These are phyloP conservation scores for Xiphophorus couchianus DNA, from an alignment of 2,113 vertebrate genomes.

Conservation along the genomic window DNA sequence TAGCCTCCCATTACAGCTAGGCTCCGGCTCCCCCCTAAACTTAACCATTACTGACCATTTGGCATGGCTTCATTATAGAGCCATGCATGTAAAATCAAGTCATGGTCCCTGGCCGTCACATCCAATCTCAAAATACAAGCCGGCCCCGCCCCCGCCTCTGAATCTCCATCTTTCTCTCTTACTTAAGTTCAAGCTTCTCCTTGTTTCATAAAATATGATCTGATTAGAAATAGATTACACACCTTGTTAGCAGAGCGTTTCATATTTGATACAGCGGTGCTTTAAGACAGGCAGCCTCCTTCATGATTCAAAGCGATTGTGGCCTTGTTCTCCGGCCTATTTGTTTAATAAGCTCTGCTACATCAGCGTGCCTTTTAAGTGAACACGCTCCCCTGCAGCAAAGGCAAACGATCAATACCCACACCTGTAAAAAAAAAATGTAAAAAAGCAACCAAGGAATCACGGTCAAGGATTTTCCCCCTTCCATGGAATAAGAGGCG, in stretches of 20 bases:
- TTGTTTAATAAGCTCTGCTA: slow-evolving; percentile 75
- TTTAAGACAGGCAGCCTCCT: slow-evolving; percentile 52
- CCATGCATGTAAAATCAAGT: slow-evolving; percentile 72
- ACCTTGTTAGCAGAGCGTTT: slow-evolving; percentile 76
- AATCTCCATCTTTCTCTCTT: slow-evolving; percentile 61
- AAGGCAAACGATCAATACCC: slow-evolving; percentile 73
- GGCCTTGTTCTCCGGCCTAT: slow-evolving; percentile 73
- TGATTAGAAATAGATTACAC: slow-evolving; percentile 78
- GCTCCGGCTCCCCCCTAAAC: slow-evolving; percentile 54
- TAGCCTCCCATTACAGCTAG: slow-evolving; percentile 66
- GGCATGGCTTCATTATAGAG: slow-evolving; percentile 74
- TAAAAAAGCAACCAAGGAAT: slow-evolving; percentile 30
- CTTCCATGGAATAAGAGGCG: slow-evolving; percentile 22
- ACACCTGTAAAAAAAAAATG: slow-evolving; percentile 53
- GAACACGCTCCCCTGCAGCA: slow-evolving; percentile 66
- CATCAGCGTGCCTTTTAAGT: slow-evolving; percentile 69
- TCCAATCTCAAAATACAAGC: slow-evolving; percentile 75
- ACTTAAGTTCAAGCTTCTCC: slow-evolving; percentile 65
- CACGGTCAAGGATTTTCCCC: slow-evolving; percentile 51
- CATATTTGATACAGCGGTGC: slow-evolving; percentile 68
- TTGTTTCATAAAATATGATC: slow-evolving; percentile 77
- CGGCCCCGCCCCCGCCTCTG: slow-evolving; percentile 13
- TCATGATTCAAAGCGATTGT: slow-evolving; percentile 66
- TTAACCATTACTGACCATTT: slow-evolving; percentile 76
- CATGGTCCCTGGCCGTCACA: slow-evolving; percentile 69